Conservation (phyloP, 2,888 invertebrate species). For the Pandemis heparana region DNA sequence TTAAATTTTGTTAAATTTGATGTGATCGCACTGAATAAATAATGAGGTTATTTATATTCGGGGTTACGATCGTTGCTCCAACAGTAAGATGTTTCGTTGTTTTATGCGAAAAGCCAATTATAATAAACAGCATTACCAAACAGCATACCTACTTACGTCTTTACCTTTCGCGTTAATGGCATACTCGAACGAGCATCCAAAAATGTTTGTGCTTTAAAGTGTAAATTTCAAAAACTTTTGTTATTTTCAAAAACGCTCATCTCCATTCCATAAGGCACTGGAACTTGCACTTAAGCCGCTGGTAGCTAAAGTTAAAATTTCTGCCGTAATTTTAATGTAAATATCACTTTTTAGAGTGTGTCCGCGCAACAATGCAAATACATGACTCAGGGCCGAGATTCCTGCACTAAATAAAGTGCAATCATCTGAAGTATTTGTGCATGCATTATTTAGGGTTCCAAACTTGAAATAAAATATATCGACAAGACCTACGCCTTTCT, state of each 20-base stretch:
- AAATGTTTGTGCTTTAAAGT: constrained; percentile 29
- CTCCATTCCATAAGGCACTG: not conserved
- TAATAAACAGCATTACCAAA: not conserved
- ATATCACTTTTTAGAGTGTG: not conserved
- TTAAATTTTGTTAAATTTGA: no score
- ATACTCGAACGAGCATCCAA: constrained; percentile 14
- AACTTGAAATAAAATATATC: not conserved
- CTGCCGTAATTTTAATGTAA: not conserved
- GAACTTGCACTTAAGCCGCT: not conserved
- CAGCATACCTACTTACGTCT: not conserved
- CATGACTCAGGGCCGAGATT: constrained; percentile 33
- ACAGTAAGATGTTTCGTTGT: not conserved
- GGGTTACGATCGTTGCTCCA: not conserved
- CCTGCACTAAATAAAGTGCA: constrained; percentile 34
- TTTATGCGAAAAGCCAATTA: no score
- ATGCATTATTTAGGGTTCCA: constrained; percentile 24
- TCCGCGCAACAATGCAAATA: constrained; percentile 35
- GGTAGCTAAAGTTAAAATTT: not conserved
- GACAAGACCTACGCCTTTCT: no score
- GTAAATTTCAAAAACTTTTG: constrained; percentile 19
- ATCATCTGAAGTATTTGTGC: constrained; percentile 37
- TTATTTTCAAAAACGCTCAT: not conserved
- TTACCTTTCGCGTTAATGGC: constrained; percentile 19
- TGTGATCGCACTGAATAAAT: no score
- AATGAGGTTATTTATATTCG: no score